These are phyloP conservation scores for Rhadinocentrus ornatus DNA, from an alignment of 2,797 vertebrate species.

Conservation along the genomic window DNA sequence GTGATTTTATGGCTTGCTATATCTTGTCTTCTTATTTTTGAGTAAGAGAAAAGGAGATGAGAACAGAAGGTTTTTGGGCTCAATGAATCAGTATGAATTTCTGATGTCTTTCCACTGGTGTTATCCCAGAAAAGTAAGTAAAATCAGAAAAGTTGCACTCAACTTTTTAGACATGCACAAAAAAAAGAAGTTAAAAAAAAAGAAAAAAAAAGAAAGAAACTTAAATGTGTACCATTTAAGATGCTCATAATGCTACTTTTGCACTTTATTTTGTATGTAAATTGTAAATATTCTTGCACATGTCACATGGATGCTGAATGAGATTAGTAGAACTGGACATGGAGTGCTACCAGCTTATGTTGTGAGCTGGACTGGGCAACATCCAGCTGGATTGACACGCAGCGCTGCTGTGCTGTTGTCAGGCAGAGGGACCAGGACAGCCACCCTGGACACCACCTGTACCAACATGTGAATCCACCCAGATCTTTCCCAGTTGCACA, in stretches of 20 bases:
- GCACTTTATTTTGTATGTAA: slow-evolving; percentile 62
- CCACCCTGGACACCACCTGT: slow-evolving; percentile 70
- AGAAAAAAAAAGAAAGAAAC: slow-evolving; percentile 51
- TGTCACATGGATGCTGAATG: slow-evolving; percentile 56
- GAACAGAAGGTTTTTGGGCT: slow-evolving; percentile 35
- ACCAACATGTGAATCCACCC: slow-evolving; percentile 45
- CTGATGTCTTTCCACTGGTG: background rate
- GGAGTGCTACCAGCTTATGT: slow-evolving; percentile 53
- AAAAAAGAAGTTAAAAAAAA: slow-evolving; percentile 37
- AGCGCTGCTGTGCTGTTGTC: slow-evolving; percentile 43
- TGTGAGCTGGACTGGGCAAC: slow-evolving; percentile 59
- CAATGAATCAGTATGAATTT: slow-evolving; percentile 33
- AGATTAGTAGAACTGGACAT: slow-evolving; percentile 64
- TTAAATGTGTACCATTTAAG: slow-evolving; percentile 7
- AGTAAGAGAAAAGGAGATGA: slow-evolving; percentile 3
- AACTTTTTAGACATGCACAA: slow-evolving; percentile 25
- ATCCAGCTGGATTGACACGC: slow-evolving; percentile 59
- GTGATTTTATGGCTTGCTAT: slow-evolving; percentile 7
- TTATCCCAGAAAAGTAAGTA: slow-evolving; percentile 17
- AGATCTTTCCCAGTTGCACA: slow-evolving; percentile 50
- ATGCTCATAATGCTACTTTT: slow-evolving; percentile 53
- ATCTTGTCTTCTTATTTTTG: background rate
- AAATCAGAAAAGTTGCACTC: background rate
- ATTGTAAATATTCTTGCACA: slow-evolving; percentile 51
- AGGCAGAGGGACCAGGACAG: slow-evolving; percentile 67